Percentiles rank a stretch among this genome's conserved stretches.
phyloP scores from a whole-genome alignment of 2,797 vertebrate species.

The Eospalax fontanierii region DNA sequence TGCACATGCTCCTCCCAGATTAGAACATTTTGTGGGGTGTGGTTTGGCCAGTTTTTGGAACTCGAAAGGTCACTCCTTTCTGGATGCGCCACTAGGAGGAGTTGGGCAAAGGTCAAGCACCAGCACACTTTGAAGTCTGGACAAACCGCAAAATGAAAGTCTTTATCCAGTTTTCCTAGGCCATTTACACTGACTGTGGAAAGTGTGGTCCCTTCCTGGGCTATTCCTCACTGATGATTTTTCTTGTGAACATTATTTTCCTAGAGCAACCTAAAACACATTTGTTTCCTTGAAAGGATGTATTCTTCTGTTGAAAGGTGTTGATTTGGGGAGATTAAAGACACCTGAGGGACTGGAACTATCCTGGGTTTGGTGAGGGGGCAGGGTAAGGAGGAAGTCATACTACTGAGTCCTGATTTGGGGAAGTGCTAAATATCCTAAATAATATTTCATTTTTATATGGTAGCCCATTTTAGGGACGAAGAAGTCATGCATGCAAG shows the following conservation, averaged over 20 bases:
- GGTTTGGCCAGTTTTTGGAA: too few species aligned
- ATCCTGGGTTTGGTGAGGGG: neutral
- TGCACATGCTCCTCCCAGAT: too few species aligned
- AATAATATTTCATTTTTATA: neutral
- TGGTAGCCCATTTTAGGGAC: neutral
- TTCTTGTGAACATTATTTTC: conserved; percentile 48
- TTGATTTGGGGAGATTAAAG: conserved; percentile 76
- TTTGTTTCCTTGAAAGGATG: conserved; percentile 70
- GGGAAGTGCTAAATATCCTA: neutral
- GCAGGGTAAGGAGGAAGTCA: neutral
- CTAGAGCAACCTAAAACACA: conserved; percentile 41
- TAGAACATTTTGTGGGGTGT: too few species aligned
- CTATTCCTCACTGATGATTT: neutral
- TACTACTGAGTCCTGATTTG: neutral
- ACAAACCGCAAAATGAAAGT: too few species aligned
- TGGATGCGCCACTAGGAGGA: too few species aligned
- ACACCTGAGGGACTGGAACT: neutral
- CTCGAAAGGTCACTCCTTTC: too few species aligned
- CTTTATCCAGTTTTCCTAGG: too few species aligned
- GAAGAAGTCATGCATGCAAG: neutral
- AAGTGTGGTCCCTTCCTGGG: neutral
- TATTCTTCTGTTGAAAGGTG: conserved; percentile 56
- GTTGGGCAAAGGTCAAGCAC: too few species aligned
- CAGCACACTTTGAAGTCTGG: too few species aligned
- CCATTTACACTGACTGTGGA: conserved; percentile 2